Conservation (phyloP, 2,888 invertebrate genomes). For the Callyntrura guangdongensis region DNA sequence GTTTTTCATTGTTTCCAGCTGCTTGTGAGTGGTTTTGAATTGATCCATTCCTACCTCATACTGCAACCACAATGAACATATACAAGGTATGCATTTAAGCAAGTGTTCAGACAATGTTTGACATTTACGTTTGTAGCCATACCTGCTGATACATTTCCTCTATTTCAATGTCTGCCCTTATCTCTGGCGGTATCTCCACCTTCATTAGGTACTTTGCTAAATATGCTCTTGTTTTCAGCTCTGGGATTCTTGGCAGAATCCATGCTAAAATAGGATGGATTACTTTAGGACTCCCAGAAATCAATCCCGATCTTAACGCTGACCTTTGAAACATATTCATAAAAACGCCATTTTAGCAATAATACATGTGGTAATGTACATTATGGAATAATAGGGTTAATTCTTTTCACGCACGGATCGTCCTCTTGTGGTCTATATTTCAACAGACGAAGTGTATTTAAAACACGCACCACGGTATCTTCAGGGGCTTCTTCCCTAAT, state of each 20-base stretch:
- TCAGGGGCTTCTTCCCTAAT: conserved; percentile 91
- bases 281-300: conserved; percentile 90
- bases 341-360: not conserved
- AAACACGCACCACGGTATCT: conserved; percentile 90
- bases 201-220: conserved; percentile 90
- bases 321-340: conserved; percentile 86
- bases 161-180: conserved; percentile 91
- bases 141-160: conserved; percentile 90
- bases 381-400: not conserved
- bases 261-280: conserved; percentile 87
- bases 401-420: conserved; percentile 86
- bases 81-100: not conserved
- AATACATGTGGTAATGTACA: not conserved
- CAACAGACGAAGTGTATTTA: conserved; percentile 91
- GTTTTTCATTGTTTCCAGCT: conserved; percentile 89
- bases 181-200: conserved; percentile 91
- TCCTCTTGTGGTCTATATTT: conserved; percentile 91
- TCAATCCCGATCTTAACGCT: conserved; percentile 89
- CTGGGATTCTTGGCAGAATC: conserved; percentile 91
- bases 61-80: conserved; percentile 85
- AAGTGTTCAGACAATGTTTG: not conserved
- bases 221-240: conserved; percentile 93
- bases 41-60: conserved; percentile 92
- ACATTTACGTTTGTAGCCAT: not conserved
- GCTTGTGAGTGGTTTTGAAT: conserved; percentile 93